Evolutionary conservation across 2,113 vertebrate genomes (phyloP), one percentile per base, ranked within the genome.

Genomic region (Helogale parvula): DNA sequence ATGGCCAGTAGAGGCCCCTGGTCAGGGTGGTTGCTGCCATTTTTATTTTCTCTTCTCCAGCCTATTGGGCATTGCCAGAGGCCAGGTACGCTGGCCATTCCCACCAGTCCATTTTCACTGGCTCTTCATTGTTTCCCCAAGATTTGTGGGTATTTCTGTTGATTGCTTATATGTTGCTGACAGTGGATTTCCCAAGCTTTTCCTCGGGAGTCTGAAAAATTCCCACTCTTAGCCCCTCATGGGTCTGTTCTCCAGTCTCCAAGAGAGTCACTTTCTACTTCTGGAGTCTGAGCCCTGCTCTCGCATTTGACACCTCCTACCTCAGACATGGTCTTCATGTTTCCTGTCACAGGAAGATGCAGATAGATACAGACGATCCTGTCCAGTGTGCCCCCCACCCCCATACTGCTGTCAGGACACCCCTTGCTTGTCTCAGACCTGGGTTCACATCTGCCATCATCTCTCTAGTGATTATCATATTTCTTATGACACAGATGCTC

Each of bases 281-380:
- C 3, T 5, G 23, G 66, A 21, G 33, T 31, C 33, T 57, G 90
- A 47, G 29, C 3, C 33, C 31, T 25, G 57, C 83, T 65, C 21
- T 96, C 69, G 11, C n/a, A 8, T 6, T 1, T 0, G 16, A 21
- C 57, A 33, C 54, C 15, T 50, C 68, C 77, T 33, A 0, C 69
- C 47, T 38, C n/a, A 29, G 0, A 41, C n/a, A 3, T 9, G 5
- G 1, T 31, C 76, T 27, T 25, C 7, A 0, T 21, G 5, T 14
- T 15, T 21, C 14, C 2, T 16, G 29, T 35, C 88, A 3, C n/a
- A 29, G 66, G 25, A 38, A 41, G 57, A 60, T 17, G 19, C 57
- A 60, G 57, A 60, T 8, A 23, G 57, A 60, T 19, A 8, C 21
- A 60, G 19, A 23, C 21, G 19, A 21, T 23, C 66, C 77, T 57